These are phyloP conservation scores for Ceratosolen fusciceps DNA, from an alignment of 1,140 invertebrate genomes.

Conservation along the genomic window DNA sequence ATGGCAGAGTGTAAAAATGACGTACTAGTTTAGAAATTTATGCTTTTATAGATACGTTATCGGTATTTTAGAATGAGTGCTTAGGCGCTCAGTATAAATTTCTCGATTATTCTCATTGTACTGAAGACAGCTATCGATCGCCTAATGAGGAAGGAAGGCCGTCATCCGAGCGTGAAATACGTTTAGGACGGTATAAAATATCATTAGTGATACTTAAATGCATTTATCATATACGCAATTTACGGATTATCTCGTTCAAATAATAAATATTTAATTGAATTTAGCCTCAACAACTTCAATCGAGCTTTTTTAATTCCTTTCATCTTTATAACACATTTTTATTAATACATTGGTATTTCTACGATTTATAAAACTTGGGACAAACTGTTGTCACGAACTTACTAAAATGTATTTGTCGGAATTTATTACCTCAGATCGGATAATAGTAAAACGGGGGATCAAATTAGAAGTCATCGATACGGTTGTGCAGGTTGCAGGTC, in stretches of 20 bases:
- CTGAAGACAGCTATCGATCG: neutral
- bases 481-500: conserved; percentile 28
- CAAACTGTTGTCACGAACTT: too few relatives aligned
- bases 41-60: neutral
- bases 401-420: too few relatives aligned
- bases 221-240: too few relatives aligned
- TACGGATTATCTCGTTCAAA: too few relatives aligned
- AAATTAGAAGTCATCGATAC: neutral
- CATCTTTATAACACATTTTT: too few relatives aligned
- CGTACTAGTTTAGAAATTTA: neutral
- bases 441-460: too few relatives aligned
- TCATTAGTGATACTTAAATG: neutral
- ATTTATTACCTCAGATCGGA: too few relatives aligned
- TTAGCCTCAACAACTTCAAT: too few relatives aligned
- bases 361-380: too few relatives aligned
- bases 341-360: too few relatives aligned
- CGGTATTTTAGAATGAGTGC: neutral
- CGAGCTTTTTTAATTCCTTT: too few relatives aligned
- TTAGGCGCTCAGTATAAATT: neutral
- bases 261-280: too few relatives aligned
- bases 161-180: neutral
- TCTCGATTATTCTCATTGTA: neutral
- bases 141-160: neutral
- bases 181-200: neutral
- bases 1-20: neutral